Conservation (phyloP, 1,140 invertebrate species). For the Pteromalus puparum region DNA sequence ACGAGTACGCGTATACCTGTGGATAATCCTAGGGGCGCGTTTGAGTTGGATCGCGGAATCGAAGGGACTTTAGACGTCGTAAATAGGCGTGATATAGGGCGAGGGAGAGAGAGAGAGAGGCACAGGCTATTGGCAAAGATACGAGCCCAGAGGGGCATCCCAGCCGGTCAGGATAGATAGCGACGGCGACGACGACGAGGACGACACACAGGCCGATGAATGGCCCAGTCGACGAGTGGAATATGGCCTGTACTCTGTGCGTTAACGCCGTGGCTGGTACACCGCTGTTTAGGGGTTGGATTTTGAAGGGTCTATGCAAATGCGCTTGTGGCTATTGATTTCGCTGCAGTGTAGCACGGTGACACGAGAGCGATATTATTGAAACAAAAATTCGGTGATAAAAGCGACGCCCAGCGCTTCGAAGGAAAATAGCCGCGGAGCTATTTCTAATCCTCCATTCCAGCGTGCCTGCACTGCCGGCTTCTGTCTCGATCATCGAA, state of each 20-base stretch:
- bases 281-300: neutral
- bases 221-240: neutral
- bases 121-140: slow-evolving; percentile 60
- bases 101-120: slow-evolving; percentile 51
- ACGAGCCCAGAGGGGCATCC: slow-evolving; percentile 57
- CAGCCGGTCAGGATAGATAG: slow-evolving; percentile 40
- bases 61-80: slow-evolving; percentile 57
- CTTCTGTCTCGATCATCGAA: neutral
- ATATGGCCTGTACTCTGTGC: too few species aligned
- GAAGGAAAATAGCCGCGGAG: too few species aligned
- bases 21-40: neutral
- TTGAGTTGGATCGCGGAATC: neutral
- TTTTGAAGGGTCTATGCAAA: neutral
- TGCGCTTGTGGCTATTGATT: neutral
- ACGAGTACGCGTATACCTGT: too few species aligned
- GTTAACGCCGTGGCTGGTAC: neutral
- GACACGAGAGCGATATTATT: too few species aligned
- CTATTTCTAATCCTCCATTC: neutral
- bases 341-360: too few species aligned
- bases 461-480: too few species aligned
- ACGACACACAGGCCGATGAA: neutral
- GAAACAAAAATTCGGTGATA: too few species aligned
- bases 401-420: too few species aligned
- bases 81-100: slow-evolving; percentile 62
- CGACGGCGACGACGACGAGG: neutral